phyloP scores from a whole-genome alignment of 2,113 vertebrate species.

The Cranoglanis bouderius region DNA sequence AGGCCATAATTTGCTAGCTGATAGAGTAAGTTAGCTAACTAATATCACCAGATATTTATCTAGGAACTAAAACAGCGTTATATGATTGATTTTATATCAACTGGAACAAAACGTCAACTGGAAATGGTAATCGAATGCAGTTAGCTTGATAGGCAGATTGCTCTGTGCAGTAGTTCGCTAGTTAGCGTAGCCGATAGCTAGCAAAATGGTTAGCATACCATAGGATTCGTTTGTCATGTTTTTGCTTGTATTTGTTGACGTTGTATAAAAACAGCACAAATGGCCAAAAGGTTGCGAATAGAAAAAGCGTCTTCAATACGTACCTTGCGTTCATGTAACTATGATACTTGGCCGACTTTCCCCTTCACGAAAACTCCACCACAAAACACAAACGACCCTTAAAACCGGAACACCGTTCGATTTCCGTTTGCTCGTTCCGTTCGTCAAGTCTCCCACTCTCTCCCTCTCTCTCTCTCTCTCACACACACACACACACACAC shows the following conservation, averaged over 20 bases:
- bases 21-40: neutral
- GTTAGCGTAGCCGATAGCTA: constrained; percentile 4
- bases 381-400: neutral
- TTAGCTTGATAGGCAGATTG: neutral
- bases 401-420: neutral
- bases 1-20: neutral
- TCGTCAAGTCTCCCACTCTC: too few species aligned
- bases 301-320: neutral
- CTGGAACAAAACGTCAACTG: neutral
- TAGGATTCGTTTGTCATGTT: neutral
- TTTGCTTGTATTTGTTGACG: neutral
- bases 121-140: neutral
- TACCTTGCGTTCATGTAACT: neutral
- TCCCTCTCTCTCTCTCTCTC: too few species aligned
- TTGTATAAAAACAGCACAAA: neutral
- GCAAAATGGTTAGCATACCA: neutral
- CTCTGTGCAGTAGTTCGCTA: neutral
- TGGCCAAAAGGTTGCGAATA: neutral
- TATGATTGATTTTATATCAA: neutral
- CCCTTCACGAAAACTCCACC: neutral
- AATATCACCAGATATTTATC: neutral
- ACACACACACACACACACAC: too few species aligned
- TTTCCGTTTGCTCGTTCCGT: neutral
- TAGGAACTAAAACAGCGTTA: neutral
- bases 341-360: too few species aligned